These are phyloP conservation scores for Petrocephalus zakoni DNA, from an alignment of 2,113 vertebrate genomes.

Conservation along the genomic window DNA sequence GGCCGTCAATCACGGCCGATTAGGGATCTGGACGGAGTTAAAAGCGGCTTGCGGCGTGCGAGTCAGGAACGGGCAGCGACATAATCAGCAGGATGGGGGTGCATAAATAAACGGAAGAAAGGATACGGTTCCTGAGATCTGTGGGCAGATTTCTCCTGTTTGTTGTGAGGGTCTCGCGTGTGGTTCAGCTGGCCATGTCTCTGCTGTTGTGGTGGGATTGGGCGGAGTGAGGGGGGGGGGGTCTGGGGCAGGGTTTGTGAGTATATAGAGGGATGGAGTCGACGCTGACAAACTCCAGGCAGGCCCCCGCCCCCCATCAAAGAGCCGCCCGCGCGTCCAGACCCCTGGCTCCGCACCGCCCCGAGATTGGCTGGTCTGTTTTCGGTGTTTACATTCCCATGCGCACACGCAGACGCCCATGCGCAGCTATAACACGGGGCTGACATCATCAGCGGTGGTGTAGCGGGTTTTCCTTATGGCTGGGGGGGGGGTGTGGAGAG, in stretches of 20 bases:
- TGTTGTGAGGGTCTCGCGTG: neutral
- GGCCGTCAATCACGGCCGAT: neutral
- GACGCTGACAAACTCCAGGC: constrained; percentile 57
- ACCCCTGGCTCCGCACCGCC: constrained; percentile 22
- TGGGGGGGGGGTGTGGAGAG: constrained; percentile 28
- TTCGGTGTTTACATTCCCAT: constrained; percentile 61
- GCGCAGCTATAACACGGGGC: constrained; percentile 56
- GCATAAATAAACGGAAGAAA: neutral
- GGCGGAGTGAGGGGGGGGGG: neutral
- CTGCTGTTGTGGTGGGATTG: neutral
- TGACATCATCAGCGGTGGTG: constrained; percentile 57
- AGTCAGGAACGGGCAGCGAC: neutral
- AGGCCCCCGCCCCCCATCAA: constrained; percentile 35
- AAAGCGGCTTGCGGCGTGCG: neutral
- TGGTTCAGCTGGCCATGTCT: neutral
- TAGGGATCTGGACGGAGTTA: neutral
- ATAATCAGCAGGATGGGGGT: neutral
- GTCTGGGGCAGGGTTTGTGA: neutral
- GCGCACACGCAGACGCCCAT: constrained; percentile 27
- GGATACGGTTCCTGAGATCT: neutral
- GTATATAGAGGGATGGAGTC: neutral
- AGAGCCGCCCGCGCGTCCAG: constrained; percentile 57
- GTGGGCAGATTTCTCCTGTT: neutral
- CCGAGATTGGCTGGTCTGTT: constrained; percentile 39
- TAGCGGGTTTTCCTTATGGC: constrained; percentile 49